phyloP scores from a whole-genome alignment of 2,888 invertebrate genomes.

The Papilio elwesi region DNA sequence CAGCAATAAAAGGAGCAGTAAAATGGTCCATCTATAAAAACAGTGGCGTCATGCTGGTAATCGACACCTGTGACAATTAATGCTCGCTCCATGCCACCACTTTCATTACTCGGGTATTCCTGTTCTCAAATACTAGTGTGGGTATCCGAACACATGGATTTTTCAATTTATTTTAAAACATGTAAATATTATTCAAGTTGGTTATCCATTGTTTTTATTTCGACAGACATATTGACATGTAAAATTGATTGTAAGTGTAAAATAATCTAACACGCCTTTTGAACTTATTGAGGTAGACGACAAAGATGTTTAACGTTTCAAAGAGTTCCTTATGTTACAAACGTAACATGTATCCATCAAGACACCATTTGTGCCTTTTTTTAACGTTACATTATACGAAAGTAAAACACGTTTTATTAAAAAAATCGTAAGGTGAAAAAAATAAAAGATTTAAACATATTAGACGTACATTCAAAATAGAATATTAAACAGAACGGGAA shows the following conservation, averaged over 20 bases:
- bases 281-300: not conserved
- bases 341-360: not conserved
- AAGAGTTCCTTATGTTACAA: not conserved
- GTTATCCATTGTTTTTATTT: not conserved
- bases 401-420: not conserved
- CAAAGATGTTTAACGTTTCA: no score
- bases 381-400: no score
- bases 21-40: slow-evolving; percentile 55
- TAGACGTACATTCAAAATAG: slow-evolving; percentile 22
- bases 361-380: not conserved
- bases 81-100: slow-evolving; percentile 53
- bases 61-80: slow-evolving; percentile 77
- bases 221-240: not conserved
- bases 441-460: slow-evolving; percentile 4
- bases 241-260: not conserved
- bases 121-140: slow-evolving; percentile 42
- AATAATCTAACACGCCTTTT: not conserved
- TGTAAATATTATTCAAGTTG: not conserved
- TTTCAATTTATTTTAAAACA: slow-evolving; percentile 11
- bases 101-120: slow-evolving; percentile 59
- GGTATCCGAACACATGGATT: slow-evolving; percentile 42
- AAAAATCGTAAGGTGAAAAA: slow-evolving; percentile 2
- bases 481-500: slow-evolving; percentile 24
- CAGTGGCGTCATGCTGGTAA: slow-evolving; percentile 59
- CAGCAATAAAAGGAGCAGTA: slow-evolving; percentile 55